Evolutionary conservation across 1,140 invertebrate genomes (phyloP), one percentile per base, ranked within the genome.

Genomic region (Drosophila truncata): DNA sequence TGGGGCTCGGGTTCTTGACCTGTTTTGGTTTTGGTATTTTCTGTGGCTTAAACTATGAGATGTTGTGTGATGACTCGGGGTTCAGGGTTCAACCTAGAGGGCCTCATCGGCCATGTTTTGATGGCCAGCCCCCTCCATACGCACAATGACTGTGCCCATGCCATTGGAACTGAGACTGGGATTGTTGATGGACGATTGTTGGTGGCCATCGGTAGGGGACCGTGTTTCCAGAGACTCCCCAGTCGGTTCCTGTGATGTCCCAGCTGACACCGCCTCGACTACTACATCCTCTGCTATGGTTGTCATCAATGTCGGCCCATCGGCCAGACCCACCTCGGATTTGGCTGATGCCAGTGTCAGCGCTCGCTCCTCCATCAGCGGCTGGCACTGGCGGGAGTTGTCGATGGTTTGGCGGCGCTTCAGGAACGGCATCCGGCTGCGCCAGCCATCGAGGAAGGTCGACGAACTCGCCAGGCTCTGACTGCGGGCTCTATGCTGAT

Each of bases 361-460:
- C 42, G 78, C 91, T 66, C 71, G 70, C 78, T 92, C 90, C 74
- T 90, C 90, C 90, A 92, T 92, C 18, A 92, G 77, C 18, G 91
- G 91, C 58, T 92, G 91, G 6, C 80, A 71, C 31, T 91, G 90
- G 31, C 82, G 92, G 10, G 78, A 78, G 35, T 92, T 86, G 72
- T 92, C 91, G 58, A 82, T 66, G 46, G 82, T 90, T 31, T 80
- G 77, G 29, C 91, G 85, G 23, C 82, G 78, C 27, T 88, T 82
- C 41, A 92, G 64, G 47, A 92, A 85, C 62, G 82, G 91, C 66
- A 91, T 72, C 65, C 85, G 91, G 50, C 78, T 78, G 46, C 91
- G 84, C 80, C 77, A 86, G 13, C 76, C 67, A 11, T 88, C 82
- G 33, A 91, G 70, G 20, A 90, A 57, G 23, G 72, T 70, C 13